phyloP scores from a whole-genome alignment of 2,888 invertebrate species.

The Pyralis farinalis region DNA sequence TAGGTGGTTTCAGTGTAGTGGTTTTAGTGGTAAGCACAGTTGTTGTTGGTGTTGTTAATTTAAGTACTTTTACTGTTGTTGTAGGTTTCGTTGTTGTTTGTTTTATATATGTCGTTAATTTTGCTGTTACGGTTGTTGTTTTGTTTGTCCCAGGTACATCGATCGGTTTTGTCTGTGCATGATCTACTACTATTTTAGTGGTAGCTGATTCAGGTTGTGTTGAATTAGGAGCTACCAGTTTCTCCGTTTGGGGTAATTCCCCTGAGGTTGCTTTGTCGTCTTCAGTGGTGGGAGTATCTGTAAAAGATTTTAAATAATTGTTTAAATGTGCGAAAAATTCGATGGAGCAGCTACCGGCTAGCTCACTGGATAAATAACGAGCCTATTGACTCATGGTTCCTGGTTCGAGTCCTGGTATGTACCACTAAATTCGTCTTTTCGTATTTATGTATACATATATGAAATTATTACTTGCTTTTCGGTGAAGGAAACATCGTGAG shows the following conservation, averaged over 20 bases:
- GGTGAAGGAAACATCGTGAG: too few relatives aligned
- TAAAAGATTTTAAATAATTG: background rate
- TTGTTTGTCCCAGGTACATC: background rate
- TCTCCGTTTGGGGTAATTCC: slow-evolving; percentile 17
- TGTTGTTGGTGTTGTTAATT: slow-evolving; percentile 17
- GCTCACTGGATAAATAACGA: too few relatives aligned
- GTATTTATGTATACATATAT: too few relatives aligned
- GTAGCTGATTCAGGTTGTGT: slow-evolving; percentile 16
- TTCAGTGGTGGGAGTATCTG: slow-evolving; percentile 24
- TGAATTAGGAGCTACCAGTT: slow-evolving; percentile 12
- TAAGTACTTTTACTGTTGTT: slow-evolving; percentile 16
- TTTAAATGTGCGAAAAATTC: too few relatives aligned
- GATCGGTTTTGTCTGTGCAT: too few relatives aligned
- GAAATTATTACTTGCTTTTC: too few relatives aligned
- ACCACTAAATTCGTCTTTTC: too few relatives aligned
- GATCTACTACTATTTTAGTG: slow-evolving; percentile 32
- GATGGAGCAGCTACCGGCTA: too few relatives aligned
- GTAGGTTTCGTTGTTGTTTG: background rate
- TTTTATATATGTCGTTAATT: background rate
- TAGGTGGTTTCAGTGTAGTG: slow-evolving; percentile 18
- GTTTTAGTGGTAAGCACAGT: slow-evolving; percentile 20
- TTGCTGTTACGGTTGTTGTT: slow-evolving; percentile 30
- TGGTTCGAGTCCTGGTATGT: too few relatives aligned
- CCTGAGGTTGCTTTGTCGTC: slow-evolving; percentile 13
- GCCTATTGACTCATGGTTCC: too few relatives aligned